phyloP scores from a whole-genome alignment of 2,888 invertebrate species.

The Limnephilus rhombicus region DNA sequence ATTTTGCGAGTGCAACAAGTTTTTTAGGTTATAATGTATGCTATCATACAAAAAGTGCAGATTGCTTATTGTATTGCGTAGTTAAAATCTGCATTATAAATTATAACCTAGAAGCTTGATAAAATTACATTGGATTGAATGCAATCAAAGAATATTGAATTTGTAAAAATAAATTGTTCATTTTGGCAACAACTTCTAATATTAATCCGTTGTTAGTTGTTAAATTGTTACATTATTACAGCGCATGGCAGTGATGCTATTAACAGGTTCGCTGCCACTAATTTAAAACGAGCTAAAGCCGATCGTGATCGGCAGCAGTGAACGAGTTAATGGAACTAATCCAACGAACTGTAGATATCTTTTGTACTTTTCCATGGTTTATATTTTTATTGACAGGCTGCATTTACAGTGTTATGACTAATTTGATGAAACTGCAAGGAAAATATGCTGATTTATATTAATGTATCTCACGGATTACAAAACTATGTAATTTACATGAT shows the following conservation, averaged over 20 bases:
- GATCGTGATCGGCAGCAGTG: no score
- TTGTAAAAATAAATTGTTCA: neutral
- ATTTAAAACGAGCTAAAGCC: no score
- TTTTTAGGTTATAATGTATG: slow-evolving; percentile 1
- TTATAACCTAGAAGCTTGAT: slow-evolving; percentile 1
- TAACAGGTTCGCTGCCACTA: no score
- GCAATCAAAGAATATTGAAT: neutral
- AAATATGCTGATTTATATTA: neutral
- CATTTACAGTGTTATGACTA: neutral
- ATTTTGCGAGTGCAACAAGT: neutral
- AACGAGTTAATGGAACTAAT: neutral
- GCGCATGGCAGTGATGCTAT: neutral
- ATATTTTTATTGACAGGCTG: slow-evolving; percentile 33
- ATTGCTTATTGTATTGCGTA: slow-evolving; percentile 1
- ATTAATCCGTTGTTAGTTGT: neutral
- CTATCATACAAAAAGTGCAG: neutral
- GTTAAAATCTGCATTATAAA: neutral
- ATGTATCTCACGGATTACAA: neutral
- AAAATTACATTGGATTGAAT: neutral
- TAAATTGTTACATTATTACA: neutral
- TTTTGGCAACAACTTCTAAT: neutral
- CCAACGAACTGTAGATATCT: slow-evolving; percentile 26
- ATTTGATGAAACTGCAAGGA: neutral
- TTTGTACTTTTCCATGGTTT: slow-evolving; percentile 36
- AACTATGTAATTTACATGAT: neutral